These are phyloP conservation scores for Sebastes minor DNA, from an alignment of 2,797 vertebrate species.

Conservation along the genomic window DNA sequence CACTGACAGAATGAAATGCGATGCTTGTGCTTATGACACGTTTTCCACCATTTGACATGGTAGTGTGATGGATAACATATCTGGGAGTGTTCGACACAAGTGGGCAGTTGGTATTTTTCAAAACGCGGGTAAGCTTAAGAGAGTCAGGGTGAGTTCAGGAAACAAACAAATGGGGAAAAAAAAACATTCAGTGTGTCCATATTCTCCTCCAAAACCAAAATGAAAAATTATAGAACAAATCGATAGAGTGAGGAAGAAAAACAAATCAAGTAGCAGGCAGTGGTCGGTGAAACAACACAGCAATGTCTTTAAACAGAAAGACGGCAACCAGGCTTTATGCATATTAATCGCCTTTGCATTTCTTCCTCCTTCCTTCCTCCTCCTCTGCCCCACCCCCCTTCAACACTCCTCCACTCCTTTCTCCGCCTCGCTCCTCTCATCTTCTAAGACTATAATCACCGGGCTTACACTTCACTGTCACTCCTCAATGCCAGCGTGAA, in stretches of 20 bases:
- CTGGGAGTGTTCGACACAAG: constrained; percentile 12
- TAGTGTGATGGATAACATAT: constrained; percentile 16
- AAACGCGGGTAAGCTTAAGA: not conserved
- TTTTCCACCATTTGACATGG: constrained; percentile 35
- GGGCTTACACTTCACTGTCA: constrained; percentile 72
- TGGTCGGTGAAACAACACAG: constrained; percentile 6
- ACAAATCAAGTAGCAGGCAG: not conserved
- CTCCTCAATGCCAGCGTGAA: constrained; percentile 40
- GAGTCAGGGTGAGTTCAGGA: not conserved
- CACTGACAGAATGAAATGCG: constrained; percentile 38
- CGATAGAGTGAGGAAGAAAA: not conserved
- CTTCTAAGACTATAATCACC: constrained; percentile 70
- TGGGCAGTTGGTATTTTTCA: not conserved
- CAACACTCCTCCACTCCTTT: constrained; percentile 51
- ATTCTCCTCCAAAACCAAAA: not conserved
- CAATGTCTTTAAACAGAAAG: not conserved
- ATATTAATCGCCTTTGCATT: constrained; percentile 20
- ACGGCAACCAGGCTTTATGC: constrained; percentile 29
- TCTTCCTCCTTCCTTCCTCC: constrained; percentile 23
- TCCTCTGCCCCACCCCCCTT: constrained; percentile 13
- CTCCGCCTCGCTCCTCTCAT: constrained; percentile 68
- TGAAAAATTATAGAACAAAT: not conserved
- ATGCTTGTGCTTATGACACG: constrained; percentile 28
- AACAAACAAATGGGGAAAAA: not conserved
- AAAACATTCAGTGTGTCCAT: not conserved